Percentiles rank a stretch among this genome's conserved stretches.
Evolutionary conservation across 2,113 vertebrate species (phyloP).

Genomic region (Gymnogyps californianus): DNA sequence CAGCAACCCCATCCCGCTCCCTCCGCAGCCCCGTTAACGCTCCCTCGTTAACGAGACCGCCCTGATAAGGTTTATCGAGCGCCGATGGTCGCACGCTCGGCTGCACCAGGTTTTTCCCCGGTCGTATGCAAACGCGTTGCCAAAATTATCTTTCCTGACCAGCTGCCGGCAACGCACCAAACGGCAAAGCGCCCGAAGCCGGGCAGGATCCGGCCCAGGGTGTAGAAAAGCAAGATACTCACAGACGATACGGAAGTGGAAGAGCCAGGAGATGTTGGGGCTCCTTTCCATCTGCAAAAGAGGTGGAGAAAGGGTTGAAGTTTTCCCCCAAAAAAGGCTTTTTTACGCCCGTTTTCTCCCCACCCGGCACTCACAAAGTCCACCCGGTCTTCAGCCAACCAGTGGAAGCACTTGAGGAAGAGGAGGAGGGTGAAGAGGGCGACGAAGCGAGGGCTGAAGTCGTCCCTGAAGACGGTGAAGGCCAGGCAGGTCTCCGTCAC

Average conservation of each 20-base stretch:
- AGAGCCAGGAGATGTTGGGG: conserved; percentile 96
- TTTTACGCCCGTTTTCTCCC: fast-evolving
- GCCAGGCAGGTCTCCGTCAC: conserved; percentile 97
- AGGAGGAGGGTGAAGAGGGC: conserved; percentile 96
- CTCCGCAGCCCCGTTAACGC: not conserved
- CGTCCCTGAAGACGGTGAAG: conserved; percentile 96
- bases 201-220: not conserved
- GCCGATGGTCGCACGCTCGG: not conserved
- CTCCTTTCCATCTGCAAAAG: conserved; percentile 91
- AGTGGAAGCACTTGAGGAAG: conserved; percentile 98
- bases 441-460: conserved; percentile 96
- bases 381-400: conserved; percentile 94
- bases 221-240: conserved; percentile 60
- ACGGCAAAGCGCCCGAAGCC: fast-evolving
- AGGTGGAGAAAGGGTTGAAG: fast-evolving
- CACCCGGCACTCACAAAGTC: conserved; percentile 85
- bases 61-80: not conserved
- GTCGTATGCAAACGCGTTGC: conserved; percentile 39
- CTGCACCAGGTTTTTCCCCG: not conserved
- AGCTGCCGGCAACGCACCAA: not conserved
- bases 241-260: conserved; percentile 93
- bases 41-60: not conserved
- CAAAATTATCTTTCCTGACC: conserved; percentile 55
- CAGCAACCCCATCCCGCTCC: not conserved
- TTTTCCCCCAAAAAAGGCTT: not conserved